Evolutionary conservation across 2,797 vertebrate genomes (phyloP), one percentile per base, ranked within the genome.

Genomic region (Protonibea diacanthus): DNA sequence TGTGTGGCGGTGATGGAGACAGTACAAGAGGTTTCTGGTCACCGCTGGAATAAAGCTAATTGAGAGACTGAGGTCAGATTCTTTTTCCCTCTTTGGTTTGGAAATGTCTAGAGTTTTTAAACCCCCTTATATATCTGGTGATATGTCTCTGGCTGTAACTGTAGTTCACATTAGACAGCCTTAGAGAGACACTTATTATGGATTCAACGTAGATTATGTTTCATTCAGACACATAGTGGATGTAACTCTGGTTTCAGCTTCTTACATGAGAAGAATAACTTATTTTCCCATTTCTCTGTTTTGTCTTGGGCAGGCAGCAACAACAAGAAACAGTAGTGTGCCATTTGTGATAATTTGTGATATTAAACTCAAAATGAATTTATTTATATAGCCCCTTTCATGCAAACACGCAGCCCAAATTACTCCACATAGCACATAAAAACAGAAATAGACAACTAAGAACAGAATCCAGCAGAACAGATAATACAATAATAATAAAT

Each of bases 1-100:
- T 68, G 71, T 33, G 74, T 69, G 56, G 42, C 10, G 27, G 66
- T 45, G 64, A 85, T 77, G 52, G 77, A 76, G 57, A 64, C 71
- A 13, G 56, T 70, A 11, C 47, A 23, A 51, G 76, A 82, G 55
- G 81, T 62, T 82, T 61, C 12, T 8, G 40, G 53, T 53, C 53
- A 25, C 53, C 9, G 12, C 82, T 67, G 82, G 74, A 70, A 55
- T 59, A 62, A 51, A 45, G 29, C 59, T 1, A 51, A 74, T 17
- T 60, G 48, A 65, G 58, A 70, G 20, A 66, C 71, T 29, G 61
- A 88, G 80, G 83, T 89, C 66, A 77, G 82, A 48, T 25, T 73
- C 18, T 44, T 74, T 62, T 52, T 69, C 29, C 52, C 17, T 70
- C 4, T 76, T 62, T 45, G 53, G 29, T 61, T 71, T 38, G 15